These are phyloP conservation scores for Copidosoma aretas DNA, from an alignment of 2,888 invertebrate genomes.

Conservation along the genomic window DNA sequence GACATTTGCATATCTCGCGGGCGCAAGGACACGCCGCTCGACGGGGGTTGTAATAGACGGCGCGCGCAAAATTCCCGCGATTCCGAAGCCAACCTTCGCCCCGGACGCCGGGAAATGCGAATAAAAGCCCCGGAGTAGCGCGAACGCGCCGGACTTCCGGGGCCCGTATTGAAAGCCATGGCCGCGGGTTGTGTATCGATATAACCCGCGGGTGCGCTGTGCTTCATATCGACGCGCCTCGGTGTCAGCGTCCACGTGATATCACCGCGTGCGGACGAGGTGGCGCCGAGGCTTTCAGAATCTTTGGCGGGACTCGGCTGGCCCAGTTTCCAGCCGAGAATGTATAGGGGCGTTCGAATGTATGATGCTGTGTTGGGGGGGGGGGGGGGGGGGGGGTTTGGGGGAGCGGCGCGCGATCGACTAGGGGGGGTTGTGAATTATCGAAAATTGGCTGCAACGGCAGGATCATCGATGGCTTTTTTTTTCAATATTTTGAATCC, in stretches of 20 bases:
- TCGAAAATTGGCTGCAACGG: too few relatives aligned
- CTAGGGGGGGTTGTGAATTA: too few relatives aligned
- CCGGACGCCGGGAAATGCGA: conserved; percentile 36
- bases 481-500: too few relatives aligned
- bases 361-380: too few relatives aligned
- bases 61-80: conserved; percentile 23
- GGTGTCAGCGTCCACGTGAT: conserved; percentile 6
- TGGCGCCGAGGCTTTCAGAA: too few relatives aligned
- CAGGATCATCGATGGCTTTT: too few relatives aligned
- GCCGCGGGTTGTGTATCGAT: conserved; percentile 22
- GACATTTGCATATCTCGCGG: conserved; percentile 28
- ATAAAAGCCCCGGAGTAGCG: conserved; percentile 36
- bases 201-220: neutral
- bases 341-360: too few relatives aligned
- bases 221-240: neutral
- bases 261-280: neutral
- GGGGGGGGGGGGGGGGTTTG: too few relatives aligned
- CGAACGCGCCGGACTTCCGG: conserved; percentile 5
- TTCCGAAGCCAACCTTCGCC: neutral
- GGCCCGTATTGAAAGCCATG: neutral
- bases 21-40: neutral
- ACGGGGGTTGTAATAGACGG: neutral
- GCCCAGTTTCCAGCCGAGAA: too few relatives aligned
- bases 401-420: too few relatives aligned
- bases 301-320: too few relatives aligned